Percentiles rank a stretch among this genome's conserved stretches.
Evolutionary conservation across 2,888 invertebrate species (phyloP).

Genomic region (Sepiola atlantica): DNA sequence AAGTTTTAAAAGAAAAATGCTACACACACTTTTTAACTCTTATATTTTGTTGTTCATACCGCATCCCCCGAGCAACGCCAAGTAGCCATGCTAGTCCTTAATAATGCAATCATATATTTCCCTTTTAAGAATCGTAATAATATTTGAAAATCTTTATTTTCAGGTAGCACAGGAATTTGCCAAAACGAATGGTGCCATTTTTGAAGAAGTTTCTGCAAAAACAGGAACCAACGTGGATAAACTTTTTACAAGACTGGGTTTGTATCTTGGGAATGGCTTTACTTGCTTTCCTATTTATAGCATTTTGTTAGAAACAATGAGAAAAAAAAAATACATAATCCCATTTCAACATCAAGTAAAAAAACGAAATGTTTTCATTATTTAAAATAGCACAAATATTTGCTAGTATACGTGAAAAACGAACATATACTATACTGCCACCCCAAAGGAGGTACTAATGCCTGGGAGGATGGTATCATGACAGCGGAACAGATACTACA

Average conservation of each 20-base stretch:
- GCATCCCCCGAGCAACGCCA: background rate
- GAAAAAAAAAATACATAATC: no score
- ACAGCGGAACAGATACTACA: no score
- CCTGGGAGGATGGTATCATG: no score
- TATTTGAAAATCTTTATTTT: background rate
- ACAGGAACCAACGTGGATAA: background rate
- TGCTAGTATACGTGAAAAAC: no score
- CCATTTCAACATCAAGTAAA: no score
- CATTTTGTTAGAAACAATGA: no score
- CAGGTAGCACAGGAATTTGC: constrained; percentile 34
- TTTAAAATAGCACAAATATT: no score
- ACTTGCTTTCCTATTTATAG: no score
- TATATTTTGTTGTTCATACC: background rate
- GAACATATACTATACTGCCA: no score
- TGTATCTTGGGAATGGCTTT: background rate
- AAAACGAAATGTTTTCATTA: no score
- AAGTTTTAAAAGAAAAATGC: background rate
- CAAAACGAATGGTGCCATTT: background rate
- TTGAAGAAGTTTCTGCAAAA: constrained; percentile 35
- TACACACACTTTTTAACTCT: background rate
- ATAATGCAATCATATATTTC: no score
- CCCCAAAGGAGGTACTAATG: no score
- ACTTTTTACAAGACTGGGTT: constrained; percentile 3
- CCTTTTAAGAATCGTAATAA: background rate
- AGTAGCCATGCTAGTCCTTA: background rate